Percentiles rank a stretch among this genome's conserved stretches.
Conservation (phyloP, 1,140 invertebrate genomes). For the Drosophila arawakana region DNA sequence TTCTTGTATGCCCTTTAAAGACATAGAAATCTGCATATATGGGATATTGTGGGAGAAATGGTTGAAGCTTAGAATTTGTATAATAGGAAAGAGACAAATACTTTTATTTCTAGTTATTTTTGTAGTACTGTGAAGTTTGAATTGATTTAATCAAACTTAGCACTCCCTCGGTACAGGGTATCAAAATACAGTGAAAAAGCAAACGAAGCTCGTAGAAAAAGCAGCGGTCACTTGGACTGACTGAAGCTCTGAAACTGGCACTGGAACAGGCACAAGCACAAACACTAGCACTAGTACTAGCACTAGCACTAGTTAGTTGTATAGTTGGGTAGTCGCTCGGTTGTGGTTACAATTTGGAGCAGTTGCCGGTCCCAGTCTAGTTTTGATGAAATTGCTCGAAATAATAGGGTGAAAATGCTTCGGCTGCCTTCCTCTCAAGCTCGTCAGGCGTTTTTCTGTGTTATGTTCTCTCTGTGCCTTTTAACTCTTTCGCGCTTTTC, state of each 20-base stretch:
- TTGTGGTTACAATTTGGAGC: slow-evolving; percentile 77
- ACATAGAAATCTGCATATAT: too few species aligned
- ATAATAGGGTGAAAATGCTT: slow-evolving; percentile 81
- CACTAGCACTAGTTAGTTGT: neutral
- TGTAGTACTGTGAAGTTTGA: too few species aligned
- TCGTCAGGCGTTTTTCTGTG: slow-evolving; percentile 23
- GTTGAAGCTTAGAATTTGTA: too few species aligned
- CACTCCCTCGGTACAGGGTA: too few species aligned
- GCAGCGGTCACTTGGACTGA: slow-evolving; percentile 28
- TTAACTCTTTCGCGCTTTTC: slow-evolving; percentile 78
- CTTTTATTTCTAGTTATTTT: too few species aligned
- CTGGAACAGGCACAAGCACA: neutral
- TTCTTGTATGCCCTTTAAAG: too few species aligned
- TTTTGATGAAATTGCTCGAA: slow-evolving; percentile 82
- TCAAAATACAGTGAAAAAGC: slow-evolving; percentile 37
- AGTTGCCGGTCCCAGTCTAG: slow-evolving; percentile 66
- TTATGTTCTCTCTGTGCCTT: slow-evolving; percentile 49
- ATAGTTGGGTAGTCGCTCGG: slow-evolving; percentile 33
- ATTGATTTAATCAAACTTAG: too few species aligned
- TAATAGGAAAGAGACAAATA: too few species aligned
- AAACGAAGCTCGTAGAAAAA: slow-evolving; percentile 49
- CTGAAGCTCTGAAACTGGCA: slow-evolving; percentile 22
- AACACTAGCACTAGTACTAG: neutral
- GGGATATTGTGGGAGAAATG: too few species aligned
- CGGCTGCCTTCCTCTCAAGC: slow-evolving; percentile 29